Evolutionary conservation across 2,888 invertebrate genomes (phyloP).

Genomic region (Chaitophorus viminalis): DNA sequence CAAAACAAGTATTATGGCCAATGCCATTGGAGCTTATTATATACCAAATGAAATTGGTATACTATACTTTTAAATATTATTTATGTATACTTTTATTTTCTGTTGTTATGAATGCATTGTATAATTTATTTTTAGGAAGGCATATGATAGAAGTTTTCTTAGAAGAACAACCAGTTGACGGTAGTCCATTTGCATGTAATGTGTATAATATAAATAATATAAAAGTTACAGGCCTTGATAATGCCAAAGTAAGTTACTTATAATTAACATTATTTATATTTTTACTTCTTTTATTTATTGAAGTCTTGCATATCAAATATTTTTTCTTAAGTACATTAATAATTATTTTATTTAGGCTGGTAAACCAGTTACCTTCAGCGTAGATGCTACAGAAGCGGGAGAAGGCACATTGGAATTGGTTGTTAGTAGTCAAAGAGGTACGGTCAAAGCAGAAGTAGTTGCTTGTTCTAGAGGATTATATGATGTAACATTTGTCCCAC

Average conservation of each 20-base stretch:
- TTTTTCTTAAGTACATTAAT: constrained; percentile 11
- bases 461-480: constrained; percentile 91
- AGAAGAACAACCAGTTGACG: constrained; percentile 85
- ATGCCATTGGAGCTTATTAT: constrained; percentile 74
- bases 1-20: constrained; percentile 69
- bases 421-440: constrained; percentile 88
- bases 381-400: constrained; percentile 94
- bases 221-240: constrained; percentile 69
- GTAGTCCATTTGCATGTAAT: constrained; percentile 93
- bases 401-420: constrained; percentile 92
- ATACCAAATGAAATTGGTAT: constrained; percentile 71
- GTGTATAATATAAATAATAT: constrained; percentile 85
- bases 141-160: constrained; percentile 85
- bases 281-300: no score
- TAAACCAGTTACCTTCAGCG: constrained; percentile 89
- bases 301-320: neutral
- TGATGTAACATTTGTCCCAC: constrained; percentile 91
- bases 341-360: constrained; percentile 72
- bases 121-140: constrained; percentile 71
- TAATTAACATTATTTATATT: neutral
- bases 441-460: constrained; percentile 88
- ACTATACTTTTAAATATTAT: constrained; percentile 29
- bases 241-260: constrained; percentile 72
- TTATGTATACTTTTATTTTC: neutral
- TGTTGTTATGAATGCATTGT: neutral